Evolutionary conservation across 2,888 invertebrate genomes (phyloP), one percentile per base, ranked within the genome.

Genomic region (Drosophila helvetica): DNA sequence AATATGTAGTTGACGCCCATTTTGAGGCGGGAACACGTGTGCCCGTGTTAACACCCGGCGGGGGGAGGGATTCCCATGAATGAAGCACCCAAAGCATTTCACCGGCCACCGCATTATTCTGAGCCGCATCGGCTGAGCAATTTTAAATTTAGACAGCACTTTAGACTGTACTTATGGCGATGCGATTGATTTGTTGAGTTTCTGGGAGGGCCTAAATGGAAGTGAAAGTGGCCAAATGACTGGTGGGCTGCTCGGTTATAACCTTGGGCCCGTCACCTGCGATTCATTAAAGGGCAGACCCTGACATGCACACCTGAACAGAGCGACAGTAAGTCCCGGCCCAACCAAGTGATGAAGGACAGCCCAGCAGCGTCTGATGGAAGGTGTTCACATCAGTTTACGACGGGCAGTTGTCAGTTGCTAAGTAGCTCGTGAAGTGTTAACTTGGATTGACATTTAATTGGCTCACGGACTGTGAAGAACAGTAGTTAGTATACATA

Each of bases 1-100:
- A 87, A 86, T 87, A 75, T 88, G 86, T 85, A 87, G 89, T 86
- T 88, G 86, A 85, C 79, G 79, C 89, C 87, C 78, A 79, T 86
- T 86, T 67, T 43, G 66, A 38, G 51, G 65, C 65, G 65, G 46
- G 43, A 65, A 72, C 72, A 72, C 22, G 47, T 59, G 72, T 64
- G 57, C 9, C 25, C n/a, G 54, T 30, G 45, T n/a, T 58, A 50
- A 54, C 58, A 62, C 53, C 15, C 19, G 38, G 15, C 9, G 38
- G 38, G 17, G 47, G 27, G 30, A 18, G 12, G 12, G 6, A 30
- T 10, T 10, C 3, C 30, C 30, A 38, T 56, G 66, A 71, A 27
- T 22, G 22, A 27, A 27, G 8, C 7, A 27, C 27, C 27, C 7
- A 27, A 27, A 27, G 2, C 8, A 27, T 72, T 62, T 72, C 69